phyloP scores from a whole-genome alignment of 1,140 invertebrate genomes.

The Nymphalis io region DNA sequence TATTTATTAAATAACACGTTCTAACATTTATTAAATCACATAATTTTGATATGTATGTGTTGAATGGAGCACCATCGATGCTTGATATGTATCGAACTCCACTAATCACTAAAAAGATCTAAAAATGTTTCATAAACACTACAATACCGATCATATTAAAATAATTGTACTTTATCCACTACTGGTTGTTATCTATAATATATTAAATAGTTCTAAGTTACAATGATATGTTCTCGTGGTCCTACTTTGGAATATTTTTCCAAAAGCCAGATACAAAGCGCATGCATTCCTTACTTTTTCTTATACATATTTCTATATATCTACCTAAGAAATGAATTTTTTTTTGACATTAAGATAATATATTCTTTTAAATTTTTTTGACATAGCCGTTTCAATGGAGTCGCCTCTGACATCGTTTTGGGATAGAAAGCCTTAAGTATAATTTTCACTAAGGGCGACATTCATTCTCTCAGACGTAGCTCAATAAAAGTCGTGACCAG shows the following conservation, averaged over 20 bases:
- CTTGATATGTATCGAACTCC: constrained; percentile 64
- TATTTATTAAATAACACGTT: constrained; percentile 42
- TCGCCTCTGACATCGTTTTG: constrained; percentile 72
- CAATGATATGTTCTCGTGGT: constrained; percentile 76
- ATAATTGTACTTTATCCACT: constrained; percentile 75
- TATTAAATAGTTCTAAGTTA: constrained; percentile 64
- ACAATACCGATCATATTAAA: constrained; percentile 76
- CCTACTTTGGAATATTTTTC: constrained; percentile 72
- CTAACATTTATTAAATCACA: constrained; percentile 72
- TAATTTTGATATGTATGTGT: constrained; percentile 63
- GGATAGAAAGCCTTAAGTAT: constrained; percentile 41
- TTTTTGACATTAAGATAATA: constrained; percentile 52
- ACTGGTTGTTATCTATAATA: constrained; percentile 55
- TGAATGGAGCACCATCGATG: constrained; percentile 49
- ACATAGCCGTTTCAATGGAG: constrained; percentile 62
- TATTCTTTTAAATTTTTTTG: constrained; percentile 70
- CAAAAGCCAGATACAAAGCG: constrained; percentile 79
- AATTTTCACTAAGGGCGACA: constrained; percentile 48
- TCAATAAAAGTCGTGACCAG: constrained; percentile 29
- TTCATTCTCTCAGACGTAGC: constrained; percentile 39
- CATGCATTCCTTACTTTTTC: constrained; percentile 73
- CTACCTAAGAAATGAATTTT: constrained; percentile 59
- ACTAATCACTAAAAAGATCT: constrained; percentile 59
- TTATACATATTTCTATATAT: constrained; percentile 38
- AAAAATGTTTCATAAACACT: constrained; percentile 73